Conservation (phyloP, 2,113 vertebrate species). For the Haliaeetus leucogaster region DNA sequence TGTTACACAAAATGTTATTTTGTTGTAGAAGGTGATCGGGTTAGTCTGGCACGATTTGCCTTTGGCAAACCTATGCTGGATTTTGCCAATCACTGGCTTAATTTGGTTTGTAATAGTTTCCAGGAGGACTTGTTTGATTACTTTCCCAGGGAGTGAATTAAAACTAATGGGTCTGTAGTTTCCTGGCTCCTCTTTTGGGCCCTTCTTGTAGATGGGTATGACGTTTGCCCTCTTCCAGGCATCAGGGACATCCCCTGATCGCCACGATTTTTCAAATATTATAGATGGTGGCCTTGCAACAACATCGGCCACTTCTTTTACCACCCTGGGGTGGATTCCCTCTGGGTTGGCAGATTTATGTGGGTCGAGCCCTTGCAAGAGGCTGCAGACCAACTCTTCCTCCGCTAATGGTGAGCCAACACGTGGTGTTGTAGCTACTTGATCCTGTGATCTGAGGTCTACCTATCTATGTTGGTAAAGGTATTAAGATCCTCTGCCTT, state of each 20-base stretch:
- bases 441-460: background rate
- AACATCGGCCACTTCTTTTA: background rate
- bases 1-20: background rate
- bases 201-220: background rate
- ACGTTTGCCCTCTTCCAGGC: background rate
- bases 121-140: background rate
- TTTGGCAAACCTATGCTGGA: background rate
- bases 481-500: background rate
- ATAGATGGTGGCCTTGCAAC: background rate
- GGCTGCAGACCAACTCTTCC: background rate
- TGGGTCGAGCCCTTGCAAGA: background rate
- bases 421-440: background rate
- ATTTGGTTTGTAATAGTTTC: background rate
- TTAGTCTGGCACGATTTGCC: background rate
- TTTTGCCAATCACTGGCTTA: background rate
- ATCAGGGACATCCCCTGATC: background rate
- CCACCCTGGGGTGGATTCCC: too few species aligned
- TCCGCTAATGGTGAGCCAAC: background rate
- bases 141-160: background rate
- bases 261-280: background rate
- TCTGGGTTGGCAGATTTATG: too few species aligned
- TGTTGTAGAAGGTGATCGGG: background rate
- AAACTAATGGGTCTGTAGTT: background rate
- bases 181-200: background rate
- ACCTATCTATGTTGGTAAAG: background rate